Base-by-base conservation (phyloP, 2,797 vertebrate genomes). In the Sebastiscus albofasciatus region DNA sequence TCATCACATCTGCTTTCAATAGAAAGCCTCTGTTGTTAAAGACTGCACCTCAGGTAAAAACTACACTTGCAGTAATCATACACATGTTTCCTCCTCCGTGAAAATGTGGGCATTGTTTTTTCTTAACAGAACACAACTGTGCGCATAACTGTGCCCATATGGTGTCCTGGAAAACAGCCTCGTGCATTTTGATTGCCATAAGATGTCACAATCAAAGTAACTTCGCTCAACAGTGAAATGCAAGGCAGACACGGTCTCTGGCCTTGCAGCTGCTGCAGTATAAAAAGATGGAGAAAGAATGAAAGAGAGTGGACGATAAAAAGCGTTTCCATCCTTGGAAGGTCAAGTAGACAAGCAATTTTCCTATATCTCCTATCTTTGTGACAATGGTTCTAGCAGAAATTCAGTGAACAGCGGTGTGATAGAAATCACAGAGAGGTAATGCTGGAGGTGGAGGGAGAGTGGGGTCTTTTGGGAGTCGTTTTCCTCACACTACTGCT, bases 321-420 rank as follows among this genome's bases (percentile, higher is more conserved):
- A 92, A 89, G 84, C 84, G 62, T 89, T 91, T 89, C 88, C 74
- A 79, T 87, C 89, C 64, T 58, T 62, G 77, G 86, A 94, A 93
- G 91, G 92, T 92, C 91, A 91, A 91, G 82, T 84, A 88, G 84
- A 82, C 84, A 66, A 81, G 68, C 81, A 79, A 80, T 90, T 93
- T 88, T 81, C 85, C 80, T 79, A 70, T 84, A 87, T 87, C 79
- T 80, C 65, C 79, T 67, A 77, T 91, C 75, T 87, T 55, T 82
- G 84, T 81, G 70, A 85, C 80, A 83, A 84, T 87, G 84, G 82
- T 68, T 91, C 67, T 46, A 68, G 87, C 84, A 89, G 90, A 86
- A 82, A 89, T 79, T 77, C 80, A 84, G 55, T 72, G 83, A 84
- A 67, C 70, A 78, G 82, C 85, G 60, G 64, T 66, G 70, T 77